Base-by-base conservation (phyloP, 2,888 invertebrate species). In the Agrochola lota region DNA sequence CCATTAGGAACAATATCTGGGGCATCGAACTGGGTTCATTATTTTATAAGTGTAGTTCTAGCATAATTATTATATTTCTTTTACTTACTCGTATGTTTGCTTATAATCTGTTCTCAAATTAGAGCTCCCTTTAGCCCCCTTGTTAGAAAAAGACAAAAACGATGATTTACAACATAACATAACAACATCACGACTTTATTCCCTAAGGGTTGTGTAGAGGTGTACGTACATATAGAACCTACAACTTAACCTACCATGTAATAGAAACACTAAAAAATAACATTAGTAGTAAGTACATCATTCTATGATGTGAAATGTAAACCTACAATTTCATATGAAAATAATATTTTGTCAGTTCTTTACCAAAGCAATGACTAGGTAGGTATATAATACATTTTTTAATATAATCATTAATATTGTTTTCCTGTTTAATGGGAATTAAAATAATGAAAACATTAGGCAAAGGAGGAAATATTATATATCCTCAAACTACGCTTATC, bases 11-110 rank as follows among this genome's bases (percentile, higher is more conserved):
- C 49, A 23, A 63, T 81, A 49, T 67, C 35, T 67, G 23, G 66
- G 78, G 30, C 60, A 62, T 60, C n/a, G 60, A 68, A 72, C 55
- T 68, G 8, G 35, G 35, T 17, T 55, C 9, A 60, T 57, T 80
- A 15, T 68, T 78, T 52, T 77, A 3, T 52, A 43, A 2, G 43
- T 26, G 43, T 40, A 35, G 63, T 40, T 8, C 40, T 43, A 46
- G 23, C n/a, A 40, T 40, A 15, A 46, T 30, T n/a, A n/a, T n/a
- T n/a, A n/a, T n/a, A n/a, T n/a, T n/a, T n/a, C n/a, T n/a, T n/a
- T 67, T 66, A 26, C 26, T 20, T 26, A 20, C 46, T 20, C 1
- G 2, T 49, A 8, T 8, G 49, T 67, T 67, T 67, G 43, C 11
- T 66, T 46, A 30, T 60, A 60, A 30, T 20, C 9, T 60, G 30